These are phyloP conservation scores for Zaprionus camerounensis DNA, from an alignment of 1,140 invertebrate species.

Conservation along the genomic window DNA sequence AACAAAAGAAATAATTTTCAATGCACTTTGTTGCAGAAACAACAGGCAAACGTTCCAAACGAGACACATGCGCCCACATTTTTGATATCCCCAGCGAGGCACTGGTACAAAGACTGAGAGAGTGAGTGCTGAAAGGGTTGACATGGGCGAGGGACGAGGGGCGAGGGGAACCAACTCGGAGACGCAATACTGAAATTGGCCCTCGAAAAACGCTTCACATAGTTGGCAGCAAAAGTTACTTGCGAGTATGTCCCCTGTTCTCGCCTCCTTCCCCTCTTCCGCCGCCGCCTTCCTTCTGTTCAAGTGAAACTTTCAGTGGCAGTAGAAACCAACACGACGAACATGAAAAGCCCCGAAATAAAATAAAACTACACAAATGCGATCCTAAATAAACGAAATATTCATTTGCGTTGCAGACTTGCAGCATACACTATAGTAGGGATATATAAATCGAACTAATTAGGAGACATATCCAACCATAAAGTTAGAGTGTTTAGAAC, in stretches of 20 bases:
- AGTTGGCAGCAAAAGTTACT: conserved; percentile 50
- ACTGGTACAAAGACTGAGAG: conserved; percentile 6
- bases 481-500: too few species aligned
- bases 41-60: conserved; percentile 7
- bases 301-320: conserved; percentile 37
- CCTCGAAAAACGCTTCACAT: conserved; percentile 38
- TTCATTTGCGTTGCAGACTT: not conserved
- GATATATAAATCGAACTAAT: too few species aligned
- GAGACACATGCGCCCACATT: conserved; percentile 49
- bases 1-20: conserved; percentile 54
- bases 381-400: not conserved
- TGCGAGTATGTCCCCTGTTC: conserved; percentile 12
- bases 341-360: conserved; percentile 19
- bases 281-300: not conserved
- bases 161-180: not conserved
- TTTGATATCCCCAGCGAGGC: conserved; percentile 17
- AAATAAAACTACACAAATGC: conserved; percentile 15
- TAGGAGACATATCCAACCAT: too few species aligned
- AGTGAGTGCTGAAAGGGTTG: not conserved
- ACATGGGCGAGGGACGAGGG: not conserved
- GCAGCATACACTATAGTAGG: not conserved
- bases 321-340: conserved; percentile 26
- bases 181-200: conserved; percentile 34
- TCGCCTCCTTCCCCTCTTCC: not conserved
- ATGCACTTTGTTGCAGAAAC: conserved; percentile 45